A percentile compares a stretch with the other conserved stretches of the same genome.
phyloP scores from a whole-genome alignment of 2,113 vertebrate genomes.

The Anolis sagrei region DNA sequence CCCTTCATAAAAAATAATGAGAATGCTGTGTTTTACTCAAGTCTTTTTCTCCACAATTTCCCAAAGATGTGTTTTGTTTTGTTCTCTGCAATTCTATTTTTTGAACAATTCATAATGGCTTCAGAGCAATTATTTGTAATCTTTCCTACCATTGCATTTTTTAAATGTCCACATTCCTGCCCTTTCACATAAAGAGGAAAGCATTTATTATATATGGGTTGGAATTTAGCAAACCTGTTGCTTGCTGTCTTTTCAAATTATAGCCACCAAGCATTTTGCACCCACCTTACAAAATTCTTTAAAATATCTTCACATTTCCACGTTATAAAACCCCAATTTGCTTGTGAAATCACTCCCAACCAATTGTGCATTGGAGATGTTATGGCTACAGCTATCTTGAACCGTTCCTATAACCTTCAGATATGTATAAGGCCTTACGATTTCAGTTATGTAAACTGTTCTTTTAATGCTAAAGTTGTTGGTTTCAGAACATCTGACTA shows the following conservation, averaged over 20 bases:
- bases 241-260: conserved; percentile 41
- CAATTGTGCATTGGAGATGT: conserved; percentile 73
- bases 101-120: conserved; percentile 14
- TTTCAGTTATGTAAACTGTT: conserved; percentile 8
- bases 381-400: conserved; percentile 44
- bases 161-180: conserved; percentile 63
- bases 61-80: conserved; percentile 72
- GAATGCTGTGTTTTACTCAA: conserved; percentile 60
- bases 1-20: conserved; percentile 60
- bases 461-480: conserved; percentile 62
- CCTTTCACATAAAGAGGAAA: conserved; percentile 10
- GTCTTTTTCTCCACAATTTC: conserved; percentile 79
- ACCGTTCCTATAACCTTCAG: conserved; percentile 49
- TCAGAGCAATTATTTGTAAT: conserved; percentile 49
- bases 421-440: conserved; percentile 62
- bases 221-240: conserved; percentile 62
- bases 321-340: conserved; percentile 43
- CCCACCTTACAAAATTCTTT: conserved; percentile 26
- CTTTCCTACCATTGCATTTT: not conserved
- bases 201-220: conserved; percentile 30
- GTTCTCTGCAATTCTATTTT: conserved; percentile 23
- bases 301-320: conserved; percentile 30
- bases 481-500: conserved; percentile 67
- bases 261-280: not conserved
- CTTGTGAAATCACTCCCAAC: conserved; percentile 15